Base-by-base conservation (phyloP, 1,140 invertebrate species). In the Anthonomus grandis region DNA sequence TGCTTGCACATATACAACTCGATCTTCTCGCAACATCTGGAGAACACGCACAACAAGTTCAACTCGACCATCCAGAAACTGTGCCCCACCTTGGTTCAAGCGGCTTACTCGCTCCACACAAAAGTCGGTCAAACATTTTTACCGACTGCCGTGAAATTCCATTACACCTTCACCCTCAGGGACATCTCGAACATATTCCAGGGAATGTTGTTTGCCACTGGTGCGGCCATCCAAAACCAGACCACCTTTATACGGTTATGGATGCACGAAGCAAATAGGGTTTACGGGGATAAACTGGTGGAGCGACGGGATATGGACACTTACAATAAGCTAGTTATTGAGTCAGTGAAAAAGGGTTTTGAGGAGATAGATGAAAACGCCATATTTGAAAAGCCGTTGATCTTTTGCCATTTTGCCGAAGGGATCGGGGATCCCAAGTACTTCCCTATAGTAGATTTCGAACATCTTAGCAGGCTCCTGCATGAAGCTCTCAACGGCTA, bases 381-480 rank as follows among this genome's bases (percentile, higher is more conserved):
- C 12, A 74, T 89, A 4, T 83, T 85, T 69, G 76, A 80, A 13
- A 81, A 85, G 52, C 92, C 92, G 0, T 75, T 90, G 4, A 86
- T 96, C 39, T 95, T 85, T 68, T 94, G 89, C 67, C 93, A 96
- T 73, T 96, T 95, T 77, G 89, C 92, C 12, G 84, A 90, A 60
- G 93, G 92, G 12, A 83, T 96, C 23, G 92, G 92, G 0, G 93
- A 96, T 64, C 85, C 89, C 0, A 96, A 96, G 74, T 97, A 97
- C 69, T 83, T 90, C 73, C 85, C 87, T 1, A 85, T 95, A 12
- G 74, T 68, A 36, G 81, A 83, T 41, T 94, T 87, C 84, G 59
- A 74, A 0, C 80, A 83, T n/a, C 75, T 98, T 0, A 85, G 82
- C 62, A 84, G 84, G 65, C 76, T 93, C 36, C 73, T 96, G 0